These are phyloP conservation scores for Stenodera caucasica DNA, from an alignment of 2,888 invertebrate genomes.

Conservation along the genomic window DNA sequence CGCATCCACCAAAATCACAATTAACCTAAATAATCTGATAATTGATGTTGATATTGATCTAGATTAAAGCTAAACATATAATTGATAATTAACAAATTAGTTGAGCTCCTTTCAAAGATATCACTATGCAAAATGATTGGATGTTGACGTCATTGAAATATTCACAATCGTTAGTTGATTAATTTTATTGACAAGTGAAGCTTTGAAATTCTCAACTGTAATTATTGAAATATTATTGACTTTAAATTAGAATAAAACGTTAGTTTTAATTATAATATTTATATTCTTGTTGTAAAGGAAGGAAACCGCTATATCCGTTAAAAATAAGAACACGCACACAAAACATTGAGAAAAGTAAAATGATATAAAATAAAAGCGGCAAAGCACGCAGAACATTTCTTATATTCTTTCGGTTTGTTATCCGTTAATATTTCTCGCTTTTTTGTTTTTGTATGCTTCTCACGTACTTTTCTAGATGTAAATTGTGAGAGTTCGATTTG, in stretches of 20 bases:
- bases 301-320: conserved; percentile 29
- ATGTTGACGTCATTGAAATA: not conserved
- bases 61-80: no score
- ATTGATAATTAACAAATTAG: no score
- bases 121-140: no score
- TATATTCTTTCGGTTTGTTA: not conserved
- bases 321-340: not conserved
- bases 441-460: not conserved
- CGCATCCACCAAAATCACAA: conserved; percentile 3
- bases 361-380: not conserved
- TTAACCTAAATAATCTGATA: no score
- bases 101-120: no score
- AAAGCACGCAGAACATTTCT: not conserved
- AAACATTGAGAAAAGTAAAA: not conserved
- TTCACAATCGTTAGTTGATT: not conserved
- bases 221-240: not conserved
- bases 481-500: conserved; percentile 27
- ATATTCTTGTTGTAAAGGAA: conserved; percentile 10
- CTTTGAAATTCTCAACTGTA: no score
- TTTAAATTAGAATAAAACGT: not conserved
- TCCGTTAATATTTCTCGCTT: not conserved
- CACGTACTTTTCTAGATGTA: conserved; percentile 18
- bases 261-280: not conserved
- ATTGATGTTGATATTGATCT: no score
- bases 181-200: not conserved